Evolutionary conservation across 2,113 vertebrate species (phyloP), one percentile per base, ranked within the genome.

Genomic region (Thunnus thynnus): DNA sequence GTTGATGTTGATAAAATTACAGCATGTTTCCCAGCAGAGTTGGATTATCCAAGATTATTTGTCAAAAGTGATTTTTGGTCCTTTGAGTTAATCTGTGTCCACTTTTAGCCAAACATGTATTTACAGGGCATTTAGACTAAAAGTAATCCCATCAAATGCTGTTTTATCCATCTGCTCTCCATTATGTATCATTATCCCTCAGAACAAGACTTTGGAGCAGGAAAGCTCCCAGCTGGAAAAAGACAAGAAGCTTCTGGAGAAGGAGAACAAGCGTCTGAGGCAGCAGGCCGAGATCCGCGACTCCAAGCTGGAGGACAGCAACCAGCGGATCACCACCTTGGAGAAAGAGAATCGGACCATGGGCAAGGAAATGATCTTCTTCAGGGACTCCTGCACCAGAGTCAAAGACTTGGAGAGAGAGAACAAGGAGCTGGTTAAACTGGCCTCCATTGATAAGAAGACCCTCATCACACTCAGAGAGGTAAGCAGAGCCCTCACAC

Each of bases 261-360:
- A 99, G 73, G 98, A 99, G 93, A 99, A 99, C 71, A 99, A 98
- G 87, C 95, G 98, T 27, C 95, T 99, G 72, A 93, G 97, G 58
- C 98, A 99, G 58, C 98, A 99, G 91, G 96, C 97, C 3, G 98
- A 99, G 94, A 97, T 99, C 93, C 97, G 97, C 56, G 98, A 99
- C 88, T 95, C 95, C 72, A 98, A 96, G 13, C 92, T 99, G 86
- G 98, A 99, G 78, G 98, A 99, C 86, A 93, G 94, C 90, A 97
- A 97, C 91, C 94, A 96, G 82, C 96, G 96, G 66, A 97, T 99
- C 70, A 90, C 94, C 66, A 88, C 95, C 52, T 88, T 99, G 79
- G 98, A 99, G 94, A 98, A 97, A 75, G 98, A 99, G 94, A 99
- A 99, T 72, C 97, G 97, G 57, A 95, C 95, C 11, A 95, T 99